These are phyloP conservation scores for Ceratotherium simum DNA, from an alignment of 2,113 vertebrate species.

Conservation along the genomic window DNA sequence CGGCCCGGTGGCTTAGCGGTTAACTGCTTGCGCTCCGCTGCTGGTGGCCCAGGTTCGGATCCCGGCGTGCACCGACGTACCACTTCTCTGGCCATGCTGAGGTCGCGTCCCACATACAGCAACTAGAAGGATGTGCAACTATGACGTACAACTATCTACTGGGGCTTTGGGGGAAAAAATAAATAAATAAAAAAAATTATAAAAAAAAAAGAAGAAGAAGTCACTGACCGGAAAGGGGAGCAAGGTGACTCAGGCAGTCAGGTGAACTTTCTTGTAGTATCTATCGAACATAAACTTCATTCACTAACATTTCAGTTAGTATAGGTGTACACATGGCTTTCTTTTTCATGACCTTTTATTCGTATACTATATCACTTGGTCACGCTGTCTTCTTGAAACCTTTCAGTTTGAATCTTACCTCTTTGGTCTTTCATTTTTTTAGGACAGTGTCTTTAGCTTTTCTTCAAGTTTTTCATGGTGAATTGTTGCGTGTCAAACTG, in stretches of 20 bases:
- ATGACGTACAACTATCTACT: too few relatives aligned
- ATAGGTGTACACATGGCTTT: not conserved
- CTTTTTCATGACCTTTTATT: slow-evolving; percentile 61
- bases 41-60: too few relatives aligned
- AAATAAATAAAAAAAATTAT: too few relatives aligned
- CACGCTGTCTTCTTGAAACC: not conserved
- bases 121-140: too few relatives aligned
- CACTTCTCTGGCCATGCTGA: too few relatives aligned
- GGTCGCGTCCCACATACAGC: too few relatives aligned
- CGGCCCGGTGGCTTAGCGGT: too few relatives aligned
- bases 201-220: too few relatives aligned
- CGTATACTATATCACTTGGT: not conserved
- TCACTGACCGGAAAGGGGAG: not conserved
- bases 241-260: not conserved
- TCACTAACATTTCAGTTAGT: slow-evolving; percentile 44
- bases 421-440: slow-evolving; percentile 32
- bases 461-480: slow-evolving; percentile 4
- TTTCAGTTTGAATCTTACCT: slow-evolving; percentile 56
- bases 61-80: too few relatives aligned
- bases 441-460: slow-evolving; percentile 43
- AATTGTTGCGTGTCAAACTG: slow-evolving; percentile 27
- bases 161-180: too few relatives aligned
- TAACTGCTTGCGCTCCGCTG: too few relatives aligned
- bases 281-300: slow-evolving; percentile 24
- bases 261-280: not conserved